Conservation (phyloP, 2,113 vertebrate species). For the Cyrtonyx montezumae region DNA sequence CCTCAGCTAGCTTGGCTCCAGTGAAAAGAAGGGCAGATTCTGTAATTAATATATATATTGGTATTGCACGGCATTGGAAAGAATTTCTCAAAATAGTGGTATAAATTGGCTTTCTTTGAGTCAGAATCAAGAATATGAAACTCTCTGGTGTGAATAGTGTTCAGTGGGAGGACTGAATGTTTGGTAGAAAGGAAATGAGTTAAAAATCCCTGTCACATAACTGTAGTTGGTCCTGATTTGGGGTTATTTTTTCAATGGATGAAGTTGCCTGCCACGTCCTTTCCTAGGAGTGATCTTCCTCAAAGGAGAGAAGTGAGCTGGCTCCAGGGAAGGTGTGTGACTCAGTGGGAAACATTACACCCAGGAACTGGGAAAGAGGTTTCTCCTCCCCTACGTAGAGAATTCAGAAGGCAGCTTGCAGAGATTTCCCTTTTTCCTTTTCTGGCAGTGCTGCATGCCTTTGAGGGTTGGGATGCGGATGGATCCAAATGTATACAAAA, state of each 20-base stretch:
- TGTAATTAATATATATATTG: neutral
- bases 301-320: neutral
- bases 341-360: neutral
- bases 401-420: neutral
- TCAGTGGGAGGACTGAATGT: neutral
- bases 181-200: neutral
- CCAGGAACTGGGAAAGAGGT: neutral
- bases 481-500: neutral
- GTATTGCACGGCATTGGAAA: neutral
- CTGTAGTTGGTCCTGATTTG: neutral
- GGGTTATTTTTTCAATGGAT: neutral
- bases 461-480: neutral
- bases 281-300: neutral
- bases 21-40: neutral
- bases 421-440: neutral
- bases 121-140: neutral
- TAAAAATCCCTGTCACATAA: neutral
- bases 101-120: neutral
- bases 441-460: neutral
- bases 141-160: neutral
- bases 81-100: neutral
- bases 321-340: neutral
- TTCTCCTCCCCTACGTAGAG: neutral
- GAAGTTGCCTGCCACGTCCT: neutral
- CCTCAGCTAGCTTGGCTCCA: neutral